Evolutionary conservation across 2,888 invertebrate species (phyloP).

Genomic region (Drosophila neotestacea): DNA sequence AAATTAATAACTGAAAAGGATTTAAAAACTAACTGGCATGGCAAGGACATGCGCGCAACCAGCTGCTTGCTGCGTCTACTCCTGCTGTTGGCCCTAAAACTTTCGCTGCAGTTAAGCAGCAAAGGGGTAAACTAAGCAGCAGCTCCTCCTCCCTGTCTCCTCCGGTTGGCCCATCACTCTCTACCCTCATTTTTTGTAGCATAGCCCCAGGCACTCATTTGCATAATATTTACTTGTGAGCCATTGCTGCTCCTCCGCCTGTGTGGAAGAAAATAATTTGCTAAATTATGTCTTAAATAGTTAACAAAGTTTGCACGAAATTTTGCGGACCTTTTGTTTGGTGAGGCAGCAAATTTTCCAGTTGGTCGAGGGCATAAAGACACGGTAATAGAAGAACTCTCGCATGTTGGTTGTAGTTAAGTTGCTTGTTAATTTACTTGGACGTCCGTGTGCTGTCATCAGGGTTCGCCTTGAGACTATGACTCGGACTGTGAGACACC

Average conservation of each 20-base stretch:
- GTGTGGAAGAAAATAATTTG: slow-evolving; percentile 76
- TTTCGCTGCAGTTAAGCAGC: slow-evolving; percentile 46
- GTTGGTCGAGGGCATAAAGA: slow-evolving; percentile 18
- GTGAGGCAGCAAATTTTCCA: slow-evolving; percentile 23
- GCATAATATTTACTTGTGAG: slow-evolving; percentile 77
- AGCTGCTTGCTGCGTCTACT: slow-evolving; percentile 41
- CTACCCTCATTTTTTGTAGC: slow-evolving; percentile 14
- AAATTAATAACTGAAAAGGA: slow-evolving; percentile 80
- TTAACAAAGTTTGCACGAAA: slow-evolving; percentile 75
- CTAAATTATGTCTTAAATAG: slow-evolving; percentile 80
- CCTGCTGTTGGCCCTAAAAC: slow-evolving; percentile 34
- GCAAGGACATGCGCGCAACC: slow-evolving; percentile 66
- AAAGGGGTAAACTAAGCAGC: slow-evolving; percentile 47
- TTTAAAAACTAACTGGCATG: slow-evolving; percentile 74
- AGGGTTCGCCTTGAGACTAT: not conserved
- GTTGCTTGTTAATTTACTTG: slow-evolving; percentile 59
- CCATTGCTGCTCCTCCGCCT: slow-evolving; percentile 22
- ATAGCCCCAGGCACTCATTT: slow-evolving; percentile 67
- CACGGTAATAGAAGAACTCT: slow-evolving; percentile 19
- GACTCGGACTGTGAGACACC: slow-evolving; percentile 2
- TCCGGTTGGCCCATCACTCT: not conserved
- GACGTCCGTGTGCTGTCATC: slow-evolving; percentile 34
- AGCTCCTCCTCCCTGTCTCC: not conserved
- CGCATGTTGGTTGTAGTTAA: slow-evolving; percentile 47
- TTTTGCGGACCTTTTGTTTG: slow-evolving; percentile 52